Conservation (phyloP, 1,140 invertebrate species). For the Halotydeus destructor region DNA sequence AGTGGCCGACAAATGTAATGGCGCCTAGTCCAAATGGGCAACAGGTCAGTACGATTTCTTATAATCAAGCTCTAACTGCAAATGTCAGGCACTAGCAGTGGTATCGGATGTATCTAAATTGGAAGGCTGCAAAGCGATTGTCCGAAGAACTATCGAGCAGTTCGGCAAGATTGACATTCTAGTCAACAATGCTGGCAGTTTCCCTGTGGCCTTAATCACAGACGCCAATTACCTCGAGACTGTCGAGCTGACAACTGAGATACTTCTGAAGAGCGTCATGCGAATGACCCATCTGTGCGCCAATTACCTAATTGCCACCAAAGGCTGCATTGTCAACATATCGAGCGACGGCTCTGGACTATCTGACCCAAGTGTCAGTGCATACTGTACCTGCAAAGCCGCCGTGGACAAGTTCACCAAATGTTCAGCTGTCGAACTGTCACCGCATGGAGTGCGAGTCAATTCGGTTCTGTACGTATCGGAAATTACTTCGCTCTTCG, state of each 20-base stretch:
- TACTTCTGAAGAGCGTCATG: no score
- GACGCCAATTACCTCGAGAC: no score
- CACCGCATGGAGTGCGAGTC: constrained; percentile 39
- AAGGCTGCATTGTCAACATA: constrained; percentile 69
- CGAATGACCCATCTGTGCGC: no score
- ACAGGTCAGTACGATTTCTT: not conserved
- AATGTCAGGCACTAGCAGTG: no score
- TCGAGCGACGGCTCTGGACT: no score
- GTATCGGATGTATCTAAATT: constrained; percentile 17
- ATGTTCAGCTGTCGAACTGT: constrained; percentile 28
- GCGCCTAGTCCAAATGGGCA: constrained; percentile 1
- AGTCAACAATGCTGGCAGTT: constrained; percentile 67
- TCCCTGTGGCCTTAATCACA: no score
- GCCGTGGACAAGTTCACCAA: constrained; percentile 68
- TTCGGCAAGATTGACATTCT: constrained; percentile 51
- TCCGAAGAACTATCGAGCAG: constrained; percentile 24
- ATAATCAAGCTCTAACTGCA: no score
- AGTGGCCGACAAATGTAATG: constrained; percentile 3
- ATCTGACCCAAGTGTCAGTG: no score
- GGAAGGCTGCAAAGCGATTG: constrained; percentile 18
- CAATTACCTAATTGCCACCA: constrained; percentile 49
- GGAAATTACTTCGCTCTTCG: no score
- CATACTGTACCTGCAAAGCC: no score
- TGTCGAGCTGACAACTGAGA: no score
- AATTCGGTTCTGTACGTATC: no score